A percentile compares a stretch with the other conserved stretches of the same genome.
These are phyloP conservation scores for Cyclophora punctaria DNA, from an alignment of 2,888 invertebrate genomes.

Conservation along the genomic window DNA sequence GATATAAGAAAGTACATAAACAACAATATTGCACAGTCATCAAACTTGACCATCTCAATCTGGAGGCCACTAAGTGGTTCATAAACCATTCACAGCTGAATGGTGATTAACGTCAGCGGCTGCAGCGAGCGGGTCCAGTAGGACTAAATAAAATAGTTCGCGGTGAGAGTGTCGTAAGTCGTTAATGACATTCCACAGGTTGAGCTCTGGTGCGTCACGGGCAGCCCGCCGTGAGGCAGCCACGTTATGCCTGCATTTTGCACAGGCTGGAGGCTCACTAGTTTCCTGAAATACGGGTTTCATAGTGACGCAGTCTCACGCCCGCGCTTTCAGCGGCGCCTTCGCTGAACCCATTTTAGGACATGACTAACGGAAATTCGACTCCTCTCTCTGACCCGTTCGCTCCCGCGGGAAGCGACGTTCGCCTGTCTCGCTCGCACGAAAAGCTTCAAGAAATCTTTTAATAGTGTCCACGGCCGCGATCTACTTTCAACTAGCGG, in stretches of 20 bases:
- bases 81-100: no score
- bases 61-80: no score
- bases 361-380: constrained; percentile 81
- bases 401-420: constrained; percentile 60
- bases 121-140: constrained; percentile 13
- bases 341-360: constrained; percentile 81
- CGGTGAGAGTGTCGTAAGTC: constrained; percentile 48
- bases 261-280: constrained; percentile 42
- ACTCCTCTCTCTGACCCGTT: constrained; percentile 71
- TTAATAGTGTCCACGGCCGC: constrained; percentile 77
- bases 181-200: constrained; percentile 65
- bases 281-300: constrained; percentile 73
- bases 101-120: no score
- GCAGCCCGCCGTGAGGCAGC: constrained; percentile 38
- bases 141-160: constrained; percentile 33
- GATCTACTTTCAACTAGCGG: constrained; percentile 73
- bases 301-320: constrained; percentile 69
- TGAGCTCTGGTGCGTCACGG: constrained; percentile 51
- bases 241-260: constrained; percentile 47
- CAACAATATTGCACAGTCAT: no score
- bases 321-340: constrained; percentile 76
- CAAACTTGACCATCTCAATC: no score
- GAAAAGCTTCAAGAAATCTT: constrained; percentile 75
- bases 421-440: constrained; percentile 64
- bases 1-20: no score